Evolutionary conservation across 2,113 vertebrate genomes (phyloP).

Genomic region (Osmerus eperlanus): DNA sequence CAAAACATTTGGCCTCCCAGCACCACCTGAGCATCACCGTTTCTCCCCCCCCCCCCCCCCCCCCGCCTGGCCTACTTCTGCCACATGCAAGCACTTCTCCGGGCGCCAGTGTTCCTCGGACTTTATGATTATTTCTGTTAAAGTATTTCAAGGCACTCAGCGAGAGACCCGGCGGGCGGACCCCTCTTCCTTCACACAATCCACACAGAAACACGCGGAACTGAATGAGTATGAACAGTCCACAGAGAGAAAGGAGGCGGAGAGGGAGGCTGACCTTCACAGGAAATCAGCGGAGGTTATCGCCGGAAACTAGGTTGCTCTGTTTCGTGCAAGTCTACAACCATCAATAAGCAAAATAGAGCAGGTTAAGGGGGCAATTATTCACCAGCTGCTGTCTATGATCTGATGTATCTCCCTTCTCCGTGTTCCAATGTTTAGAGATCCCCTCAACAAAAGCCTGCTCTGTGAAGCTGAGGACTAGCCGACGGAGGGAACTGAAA

Average conservation of each 20-base stretch:
- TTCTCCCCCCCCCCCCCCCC: constrained; percentile 1
- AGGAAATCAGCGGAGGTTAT: constrained; percentile 33
- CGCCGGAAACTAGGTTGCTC: constrained; percentile 29
- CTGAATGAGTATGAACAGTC: constrained; percentile 34
- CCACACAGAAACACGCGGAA: constrained; percentile 23
- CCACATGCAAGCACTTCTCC: background rate
- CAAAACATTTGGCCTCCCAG: constrained; percentile 9
- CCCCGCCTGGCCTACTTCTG: background rate
- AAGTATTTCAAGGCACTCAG: constrained; percentile 30
- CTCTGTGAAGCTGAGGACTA: constrained; percentile 21
- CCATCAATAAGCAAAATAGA: constrained; percentile 38
- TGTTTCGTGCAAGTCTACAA: constrained; percentile 17
- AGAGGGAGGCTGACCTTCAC: constrained; percentile 31
- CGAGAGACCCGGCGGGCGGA: constrained; percentile 28
- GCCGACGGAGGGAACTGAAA: constrained; percentile 20
- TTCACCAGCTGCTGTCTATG: constrained; percentile 36
- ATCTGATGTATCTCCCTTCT: constrained; percentile 32
- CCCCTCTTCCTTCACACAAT: constrained; percentile 23
- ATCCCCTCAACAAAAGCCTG: constrained; percentile 47
- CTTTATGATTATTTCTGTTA: constrained; percentile 3
- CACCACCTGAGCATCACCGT: background rate
- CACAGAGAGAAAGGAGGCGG: constrained; percentile 22
- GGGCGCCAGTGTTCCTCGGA: background rate
- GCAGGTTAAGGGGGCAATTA: constrained; percentile 32
- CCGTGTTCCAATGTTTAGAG: constrained; percentile 24